These are phyloP conservation scores for Folsomia manolachei DNA, from an alignment of 2,888 invertebrate genomes.

Conservation along the genomic window DNA sequence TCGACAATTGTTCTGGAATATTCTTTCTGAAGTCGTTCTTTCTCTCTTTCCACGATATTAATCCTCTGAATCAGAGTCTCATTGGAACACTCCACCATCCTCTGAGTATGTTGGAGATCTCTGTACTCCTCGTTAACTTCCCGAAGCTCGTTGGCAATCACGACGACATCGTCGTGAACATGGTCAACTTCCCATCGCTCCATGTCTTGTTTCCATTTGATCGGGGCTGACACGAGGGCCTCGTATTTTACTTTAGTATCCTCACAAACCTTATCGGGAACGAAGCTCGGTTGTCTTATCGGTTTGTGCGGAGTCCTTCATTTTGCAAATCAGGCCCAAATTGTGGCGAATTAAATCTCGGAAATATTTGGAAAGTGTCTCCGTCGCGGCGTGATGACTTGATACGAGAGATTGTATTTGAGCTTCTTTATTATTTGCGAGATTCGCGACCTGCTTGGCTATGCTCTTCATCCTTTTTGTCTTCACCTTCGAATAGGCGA, in stretches of 20 bases:
- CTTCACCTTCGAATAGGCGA: slow-evolving; percentile 28
- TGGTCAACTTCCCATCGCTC: slow-evolving; percentile 30
- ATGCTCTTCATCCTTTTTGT: slow-evolving; percentile 28
- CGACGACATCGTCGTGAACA: slow-evolving; percentile 25
- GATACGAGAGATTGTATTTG: slow-evolving; percentile 26
- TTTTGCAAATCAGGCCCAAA: slow-evolving; percentile 32
- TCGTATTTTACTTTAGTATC: slow-evolving; percentile 32
- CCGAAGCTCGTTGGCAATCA: slow-evolving; percentile 11
- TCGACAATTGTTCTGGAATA: slow-evolving; percentile 33
- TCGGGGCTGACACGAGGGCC: slow-evolving; percentile 25
- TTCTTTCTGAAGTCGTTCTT: slow-evolving; percentile 26
- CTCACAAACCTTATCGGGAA: slow-evolving; percentile 28
- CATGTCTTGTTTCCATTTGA: slow-evolving; percentile 30
- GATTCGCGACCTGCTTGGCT: slow-evolving; percentile 15
- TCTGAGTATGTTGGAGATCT: slow-evolving; percentile 21
- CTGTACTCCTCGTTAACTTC: slow-evolving; percentile 24
- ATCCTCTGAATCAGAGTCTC: slow-evolving; percentile 36
- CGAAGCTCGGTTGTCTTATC: slow-evolving; percentile 30
- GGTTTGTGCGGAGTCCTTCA: slow-evolving; percentile 34
- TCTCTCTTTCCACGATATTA: slow-evolving; percentile 31
- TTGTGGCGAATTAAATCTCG: slow-evolving; percentile 34
- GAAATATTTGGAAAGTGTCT: slow-evolving; percentile 36
- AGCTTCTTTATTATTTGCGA: slow-evolving; percentile 27
- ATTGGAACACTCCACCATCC: slow-evolving; percentile 40
- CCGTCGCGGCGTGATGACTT: slow-evolving; percentile 30